A percentile compares a stretch with the other conserved stretches of the same genome.
phyloP scores from a whole-genome alignment of 2,113 vertebrate species.

The Boulengeromyrus knoepffleri region DNA sequence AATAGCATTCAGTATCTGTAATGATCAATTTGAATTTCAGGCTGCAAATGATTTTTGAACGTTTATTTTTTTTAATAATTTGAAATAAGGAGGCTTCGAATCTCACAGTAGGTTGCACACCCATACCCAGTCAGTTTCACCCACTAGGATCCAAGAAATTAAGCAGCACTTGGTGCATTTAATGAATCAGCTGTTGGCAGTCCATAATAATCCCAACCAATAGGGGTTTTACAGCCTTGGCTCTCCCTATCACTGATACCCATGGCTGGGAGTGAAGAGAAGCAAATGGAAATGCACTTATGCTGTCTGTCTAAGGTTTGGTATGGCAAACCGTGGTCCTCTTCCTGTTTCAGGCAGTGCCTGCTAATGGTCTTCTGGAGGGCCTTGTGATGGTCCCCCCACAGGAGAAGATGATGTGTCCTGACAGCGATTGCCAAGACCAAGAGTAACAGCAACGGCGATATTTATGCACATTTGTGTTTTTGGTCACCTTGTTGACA shows the following conservation, averaged over 20 bases:
- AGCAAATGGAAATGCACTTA: neutral
- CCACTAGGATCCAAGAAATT: neutral
- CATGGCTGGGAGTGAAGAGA: neutral
- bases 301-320: neutral
- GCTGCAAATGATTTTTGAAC: neutral
- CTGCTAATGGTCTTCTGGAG: neutral
- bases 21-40: neutral
- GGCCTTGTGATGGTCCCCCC: neutral
- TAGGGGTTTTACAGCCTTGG: neutral
- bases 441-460: neutral
- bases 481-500: neutral
- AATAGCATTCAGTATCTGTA: neutral
- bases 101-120: neutral
- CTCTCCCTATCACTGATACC: neutral
- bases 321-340: neutral
- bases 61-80: neutral
- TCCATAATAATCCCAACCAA: neutral
- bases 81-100: neutral
- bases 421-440: neutral
- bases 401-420: neutral
- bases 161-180: neutral
- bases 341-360: neutral
- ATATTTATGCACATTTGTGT: neutral
- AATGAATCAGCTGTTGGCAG: neutral
- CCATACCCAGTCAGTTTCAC: neutral